Base-by-base conservation (phyloP, 2,888 invertebrate species). In the Dorcus parallelipipedus region DNA sequence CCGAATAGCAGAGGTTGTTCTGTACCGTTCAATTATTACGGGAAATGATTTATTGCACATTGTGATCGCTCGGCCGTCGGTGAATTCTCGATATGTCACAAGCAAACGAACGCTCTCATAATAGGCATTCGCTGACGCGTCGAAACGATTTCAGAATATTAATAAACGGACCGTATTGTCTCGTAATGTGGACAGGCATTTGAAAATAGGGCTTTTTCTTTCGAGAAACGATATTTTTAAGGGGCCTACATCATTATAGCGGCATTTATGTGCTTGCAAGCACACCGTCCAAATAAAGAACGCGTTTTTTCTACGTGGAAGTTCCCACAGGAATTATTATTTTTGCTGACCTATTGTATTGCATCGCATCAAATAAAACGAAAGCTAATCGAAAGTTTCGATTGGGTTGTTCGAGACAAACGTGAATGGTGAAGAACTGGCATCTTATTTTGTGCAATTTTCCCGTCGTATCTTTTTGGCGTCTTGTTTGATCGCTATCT, bases 41-140 rank as follows among this genome's bases (percentile, higher is more conserved):
- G 7, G 26, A 26, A 23, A 55, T 55, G 55, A 55, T 55, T 55
- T 55, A 55, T 55, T n/a, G 43, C 26, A 40, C 38, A 55, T 55
- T 55, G 50, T 55, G 49, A 41, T 17, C 49, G 41, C 33, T 49
- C 26, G 42, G 38, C 43, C 17, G 52, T 20, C 52, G 52, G 41
- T 41, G 52, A 41, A 41, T 52, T 49, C 50, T 49, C 23, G 41
- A 55, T 50, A 43, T 55, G 20, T 26, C 38, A 33, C 14, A 17
- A 42, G 42, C 43, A 41, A 49, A 17, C 9, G 4, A 17, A 10
- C 7, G 45, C 45, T 20, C 45, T 17, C 45, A 17, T 23, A 45
- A 45, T 45, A 17, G 45, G 23, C 3, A 45, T 45, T 49, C 41
- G 49, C 26, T 49, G 14, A 26, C 50, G 8, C 38, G 38, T 41